Evolutionary conservation across 2,797 vertebrate species (phyloP).

Genomic region (Malurus splendens): DNA sequence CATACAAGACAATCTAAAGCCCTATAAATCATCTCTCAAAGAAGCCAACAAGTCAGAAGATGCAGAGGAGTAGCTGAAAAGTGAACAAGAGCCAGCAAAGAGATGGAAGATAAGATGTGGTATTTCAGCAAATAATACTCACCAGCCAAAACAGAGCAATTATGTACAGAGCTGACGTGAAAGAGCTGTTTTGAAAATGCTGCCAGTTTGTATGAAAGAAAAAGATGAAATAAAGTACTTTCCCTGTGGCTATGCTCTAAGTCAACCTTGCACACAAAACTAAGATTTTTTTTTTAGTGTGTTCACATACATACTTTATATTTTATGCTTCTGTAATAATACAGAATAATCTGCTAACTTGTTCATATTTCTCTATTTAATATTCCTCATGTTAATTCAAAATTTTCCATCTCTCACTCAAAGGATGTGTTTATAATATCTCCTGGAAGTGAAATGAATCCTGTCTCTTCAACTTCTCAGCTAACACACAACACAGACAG

Average conservation of each 20-base stretch:
- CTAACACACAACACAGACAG: not conserved
- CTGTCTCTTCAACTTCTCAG: not conserved
- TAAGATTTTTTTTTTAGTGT: not conserved
- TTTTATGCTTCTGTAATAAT: not conserved
- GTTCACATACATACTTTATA: not conserved
- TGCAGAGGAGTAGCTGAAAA: constrained; percentile 29
- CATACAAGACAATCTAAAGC: not conserved
- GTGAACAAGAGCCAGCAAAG: constrained; percentile 14
- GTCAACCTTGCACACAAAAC: not conserved
- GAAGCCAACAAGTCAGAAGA: not conserved
- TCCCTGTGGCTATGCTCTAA: not conserved
- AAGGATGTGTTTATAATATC: not conserved
- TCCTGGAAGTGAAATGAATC: not conserved
- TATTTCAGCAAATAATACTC: constrained; percentile 33
- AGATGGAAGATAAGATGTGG: constrained; percentile 48
- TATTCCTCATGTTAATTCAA: not conserved
- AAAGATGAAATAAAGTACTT: not conserved
- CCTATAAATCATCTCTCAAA: not conserved
- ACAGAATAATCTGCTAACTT: not conserved
- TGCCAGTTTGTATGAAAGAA: not conserved
- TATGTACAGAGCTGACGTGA: not conserved
- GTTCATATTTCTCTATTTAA: not conserved
- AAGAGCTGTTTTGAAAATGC: constrained; percentile 20
- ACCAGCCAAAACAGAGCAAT: constrained; percentile 14
- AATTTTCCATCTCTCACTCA: not conserved